Percentiles rank a stretch among this genome's conserved stretches.
These are phyloP conservation scores for Columba janthina DNA, from an alignment of 2,113 vertebrate genomes.

Conservation along the genomic window DNA sequence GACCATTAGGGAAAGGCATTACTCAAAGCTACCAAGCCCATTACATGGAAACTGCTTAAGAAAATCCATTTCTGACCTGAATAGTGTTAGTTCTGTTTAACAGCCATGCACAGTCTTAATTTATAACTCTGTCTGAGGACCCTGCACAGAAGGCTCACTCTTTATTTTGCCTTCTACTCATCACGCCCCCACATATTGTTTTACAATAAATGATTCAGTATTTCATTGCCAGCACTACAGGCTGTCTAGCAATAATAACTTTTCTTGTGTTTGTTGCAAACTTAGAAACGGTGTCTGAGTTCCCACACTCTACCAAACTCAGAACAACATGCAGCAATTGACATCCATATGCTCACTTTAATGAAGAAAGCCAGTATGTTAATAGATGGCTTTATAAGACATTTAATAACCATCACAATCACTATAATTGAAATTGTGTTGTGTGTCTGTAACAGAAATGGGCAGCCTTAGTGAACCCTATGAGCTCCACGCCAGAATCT, in stretches of 20 bases:
- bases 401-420: not conserved
- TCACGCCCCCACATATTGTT: not conserved
- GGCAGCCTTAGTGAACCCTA: not conserved
- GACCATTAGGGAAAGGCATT: conserved; percentile 47
- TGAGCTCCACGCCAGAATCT: rapidly evolving
- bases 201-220: not conserved
- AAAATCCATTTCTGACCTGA: conserved; percentile 35
- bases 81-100: conserved; percentile 18
- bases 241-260: not conserved
- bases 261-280: not conserved
- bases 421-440: not conserved
- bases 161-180: not conserved
- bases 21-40: conserved; percentile 27
- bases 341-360: not conserved
- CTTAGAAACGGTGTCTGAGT: not conserved
- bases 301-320: not conserved
- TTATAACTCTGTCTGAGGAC: conserved; percentile 29
- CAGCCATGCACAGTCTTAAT: not conserved
- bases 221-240: not conserved
- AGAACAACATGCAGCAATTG: not conserved
- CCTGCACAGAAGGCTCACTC: not conserved
- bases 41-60: conserved; percentile 11
- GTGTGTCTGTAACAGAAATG: not conserved
- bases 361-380: not conserved
- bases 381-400: not conserved